A percentile compares a stretch with the other conserved stretches of the same genome.
phyloP scores from a whole-genome alignment of 2,888 invertebrate genomes.

The Caenorhabditis doughertyi region DNA sequence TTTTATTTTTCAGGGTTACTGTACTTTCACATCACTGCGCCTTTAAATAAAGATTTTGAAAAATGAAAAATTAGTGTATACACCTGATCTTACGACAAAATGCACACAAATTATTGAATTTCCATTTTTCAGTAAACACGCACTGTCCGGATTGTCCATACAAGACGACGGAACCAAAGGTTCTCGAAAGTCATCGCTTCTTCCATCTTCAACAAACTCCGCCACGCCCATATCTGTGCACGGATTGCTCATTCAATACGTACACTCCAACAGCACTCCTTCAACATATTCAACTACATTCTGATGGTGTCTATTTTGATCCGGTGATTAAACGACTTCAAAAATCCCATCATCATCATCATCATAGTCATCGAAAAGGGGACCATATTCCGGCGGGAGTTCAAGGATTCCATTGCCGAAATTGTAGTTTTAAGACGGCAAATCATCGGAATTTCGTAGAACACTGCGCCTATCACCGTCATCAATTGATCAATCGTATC shows the following conservation, averaged over 20 bases:
- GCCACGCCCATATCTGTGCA: slow-evolving; percentile 67
- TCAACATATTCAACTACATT: slow-evolving; percentile 26
- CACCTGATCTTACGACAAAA: no score
- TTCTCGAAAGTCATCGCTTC: slow-evolving; percentile 66
- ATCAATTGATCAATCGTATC: slow-evolving; percentile 70
- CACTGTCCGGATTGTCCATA: slow-evolving; percentile 69
- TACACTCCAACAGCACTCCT: slow-evolving; percentile 28
- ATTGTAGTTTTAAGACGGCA: slow-evolving; percentile 70
- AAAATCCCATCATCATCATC: no score
- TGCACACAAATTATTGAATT: no score
- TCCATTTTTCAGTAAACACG: slow-evolving; percentile 8
- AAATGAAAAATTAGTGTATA: no score
- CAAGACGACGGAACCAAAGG: slow-evolving; percentile 28
- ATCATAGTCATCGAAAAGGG: slow-evolving; percentile 15
- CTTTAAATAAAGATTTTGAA: no score
- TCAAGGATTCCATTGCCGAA: slow-evolving; percentile 68
- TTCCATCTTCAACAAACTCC: slow-evolving; percentile 64
- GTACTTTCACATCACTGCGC: no score
- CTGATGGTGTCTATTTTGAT: slow-evolving; percentile 15
- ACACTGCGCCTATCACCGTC: slow-evolving; percentile 71
- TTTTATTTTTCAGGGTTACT: no score
- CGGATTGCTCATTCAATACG: slow-evolving; percentile 65
- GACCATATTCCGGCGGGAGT: slow-evolving; percentile 69
- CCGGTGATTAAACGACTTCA: neutral
- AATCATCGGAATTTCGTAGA: slow-evolving; percentile 59